These are phyloP conservation scores for Serripes groenlandicus DNA, from an alignment of 2,888 invertebrate species.

Conservation along the genomic window DNA sequence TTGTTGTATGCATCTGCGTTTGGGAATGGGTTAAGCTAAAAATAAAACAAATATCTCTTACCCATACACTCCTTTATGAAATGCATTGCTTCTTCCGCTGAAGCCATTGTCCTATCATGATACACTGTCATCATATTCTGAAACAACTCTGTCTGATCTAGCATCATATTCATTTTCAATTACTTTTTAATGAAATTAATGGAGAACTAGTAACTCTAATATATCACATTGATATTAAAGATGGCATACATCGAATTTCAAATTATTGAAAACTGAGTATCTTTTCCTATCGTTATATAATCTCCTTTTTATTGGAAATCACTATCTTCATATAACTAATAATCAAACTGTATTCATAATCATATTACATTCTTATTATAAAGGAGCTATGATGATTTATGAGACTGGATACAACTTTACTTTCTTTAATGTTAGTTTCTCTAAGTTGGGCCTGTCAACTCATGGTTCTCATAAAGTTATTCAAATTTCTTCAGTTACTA, in stretches of 20 bases:
- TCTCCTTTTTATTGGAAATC: too few species aligned
- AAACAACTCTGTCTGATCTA: constrained; percentile 37
- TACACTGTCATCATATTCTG: constrained; percentile 29
- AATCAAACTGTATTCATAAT: too few species aligned
- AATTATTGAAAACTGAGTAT: too few species aligned
- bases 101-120: constrained; percentile 25
- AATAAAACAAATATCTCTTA: constrained; percentile 27
- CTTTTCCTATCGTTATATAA: too few species aligned
- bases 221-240: too few species aligned
- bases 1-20: neutral
- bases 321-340: too few species aligned
- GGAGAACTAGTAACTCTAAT: neutral
- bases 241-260: too few species aligned
- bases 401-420: neutral
- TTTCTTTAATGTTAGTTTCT: neutral
- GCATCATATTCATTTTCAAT: neutral
- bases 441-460: constrained; percentile 3
- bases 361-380: too few species aligned
- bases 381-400: neutral
- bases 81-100: constrained; percentile 31
- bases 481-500: constrained; percentile 5
- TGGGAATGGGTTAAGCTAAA: neutral
- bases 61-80: constrained; percentile 38
- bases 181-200: neutral
- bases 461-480: constrained; percentile 11